phyloP scores from a whole-genome alignment of 2,113 vertebrate genomes.

The Nesospiza acunhae region DNA sequence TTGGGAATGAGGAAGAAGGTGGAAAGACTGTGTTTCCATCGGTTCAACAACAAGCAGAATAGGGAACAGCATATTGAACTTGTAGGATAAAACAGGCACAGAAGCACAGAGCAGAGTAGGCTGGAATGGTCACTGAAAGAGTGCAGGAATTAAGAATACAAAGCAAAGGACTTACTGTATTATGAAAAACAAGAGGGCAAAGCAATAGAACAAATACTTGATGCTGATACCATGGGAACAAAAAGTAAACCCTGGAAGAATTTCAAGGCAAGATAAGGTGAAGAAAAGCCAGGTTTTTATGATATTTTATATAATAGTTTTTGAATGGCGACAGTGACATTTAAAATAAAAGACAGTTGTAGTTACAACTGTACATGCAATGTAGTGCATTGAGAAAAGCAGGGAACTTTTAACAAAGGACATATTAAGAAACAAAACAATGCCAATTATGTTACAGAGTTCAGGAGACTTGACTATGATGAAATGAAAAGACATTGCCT shows the following conservation, averaged over 20 bases:
- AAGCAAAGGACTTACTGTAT: background rate
- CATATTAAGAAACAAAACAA: background rate
- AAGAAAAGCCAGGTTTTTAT: background rate
- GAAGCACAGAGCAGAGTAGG: background rate
- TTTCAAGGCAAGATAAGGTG: background rate
- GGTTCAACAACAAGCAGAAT: background rate
- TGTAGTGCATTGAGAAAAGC: background rate
- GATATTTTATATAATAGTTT: background rate
- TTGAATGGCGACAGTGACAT: background rate
- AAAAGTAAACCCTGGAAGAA: background rate
- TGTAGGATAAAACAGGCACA: background rate
- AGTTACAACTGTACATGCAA: background rate
- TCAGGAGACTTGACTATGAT: background rate
- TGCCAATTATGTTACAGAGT: background rate
- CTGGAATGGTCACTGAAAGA: background rate
- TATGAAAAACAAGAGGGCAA: background rate
- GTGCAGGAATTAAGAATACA: background rate
- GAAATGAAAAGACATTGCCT: background rate
- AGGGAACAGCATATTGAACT: background rate
- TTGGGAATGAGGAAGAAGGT: conserved; percentile 28
- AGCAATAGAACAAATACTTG: background rate
- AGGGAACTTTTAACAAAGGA: background rate
- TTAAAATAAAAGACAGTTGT: background rate
- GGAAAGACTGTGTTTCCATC: background rate
- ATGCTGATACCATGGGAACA: background rate